These are phyloP conservation scores for Caenorhabditis sulstoni DNA, from an alignment of 2,888 invertebrate genomes.

Conservation along the genomic window DNA sequence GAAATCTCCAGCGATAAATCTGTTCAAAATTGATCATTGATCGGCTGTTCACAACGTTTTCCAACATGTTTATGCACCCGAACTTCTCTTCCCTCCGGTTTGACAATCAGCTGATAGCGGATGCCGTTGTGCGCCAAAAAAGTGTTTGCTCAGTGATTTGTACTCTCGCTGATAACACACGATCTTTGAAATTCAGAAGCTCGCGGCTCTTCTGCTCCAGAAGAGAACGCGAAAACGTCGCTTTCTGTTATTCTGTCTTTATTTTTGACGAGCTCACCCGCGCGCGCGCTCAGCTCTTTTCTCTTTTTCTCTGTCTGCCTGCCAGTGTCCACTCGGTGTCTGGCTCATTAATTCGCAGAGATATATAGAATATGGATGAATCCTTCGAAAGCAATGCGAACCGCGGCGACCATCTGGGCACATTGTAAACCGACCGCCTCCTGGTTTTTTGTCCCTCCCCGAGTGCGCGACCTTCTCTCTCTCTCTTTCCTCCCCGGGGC, in stretches of 20 bases:
- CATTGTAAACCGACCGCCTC: background rate
- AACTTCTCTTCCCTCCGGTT: background rate
- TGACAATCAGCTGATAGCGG: conserved; percentile 11
- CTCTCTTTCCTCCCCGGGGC: background rate
- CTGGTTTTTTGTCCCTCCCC: background rate
- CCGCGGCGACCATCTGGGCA: background rate
- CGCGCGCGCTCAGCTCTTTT: background rate
- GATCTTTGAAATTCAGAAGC: background rate
- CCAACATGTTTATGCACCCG: conserved; percentile 6
- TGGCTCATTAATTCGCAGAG: conserved; percentile 3
- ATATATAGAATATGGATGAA: conserved; percentile 1
- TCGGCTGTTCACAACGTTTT: background rate
- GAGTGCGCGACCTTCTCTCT: background rate
- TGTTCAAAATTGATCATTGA: background rate
- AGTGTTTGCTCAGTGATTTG: conserved; percentile 1
- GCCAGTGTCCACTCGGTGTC: background rate
- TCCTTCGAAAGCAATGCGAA: background rate
- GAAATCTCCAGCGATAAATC: background rate
- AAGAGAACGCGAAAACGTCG: background rate
- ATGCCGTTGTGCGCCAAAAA: background rate
- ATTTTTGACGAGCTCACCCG: conserved; percentile 1
- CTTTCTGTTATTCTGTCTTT: conserved; percentile 7
- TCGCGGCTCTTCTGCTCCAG: too few relatives aligned
- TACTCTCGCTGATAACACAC: background rate
- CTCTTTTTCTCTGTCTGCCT: background rate